Percentiles rank a stretch among this genome's conserved stretches.
phyloP scores from a whole-genome alignment of 2,888 invertebrate species.

The Abrostola tripartita region DNA sequence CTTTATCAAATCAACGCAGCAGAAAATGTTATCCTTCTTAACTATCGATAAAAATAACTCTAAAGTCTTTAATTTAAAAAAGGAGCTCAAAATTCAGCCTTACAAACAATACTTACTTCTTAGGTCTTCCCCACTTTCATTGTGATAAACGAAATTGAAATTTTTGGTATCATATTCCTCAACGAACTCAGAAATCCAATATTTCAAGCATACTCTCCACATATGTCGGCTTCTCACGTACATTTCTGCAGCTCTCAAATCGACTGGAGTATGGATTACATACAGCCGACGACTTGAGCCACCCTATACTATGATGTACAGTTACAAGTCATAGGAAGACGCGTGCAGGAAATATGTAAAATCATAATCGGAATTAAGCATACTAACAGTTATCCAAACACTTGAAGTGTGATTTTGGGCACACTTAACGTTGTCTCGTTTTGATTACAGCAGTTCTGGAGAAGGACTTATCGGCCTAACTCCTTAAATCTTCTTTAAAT shows the following conservation, averaged over 20 bases:
- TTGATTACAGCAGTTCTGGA: no score
- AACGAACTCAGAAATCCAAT: slow-evolving; percentile 61
- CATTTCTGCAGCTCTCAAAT: slow-evolving; percentile 80
- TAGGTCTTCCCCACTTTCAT: not conserved
- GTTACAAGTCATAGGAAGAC: slow-evolving; percentile 50
- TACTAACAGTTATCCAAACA: no score
- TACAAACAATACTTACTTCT: not conserved
- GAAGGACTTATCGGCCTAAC: no score
- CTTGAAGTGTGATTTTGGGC: no score
- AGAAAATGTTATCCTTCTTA: no score
- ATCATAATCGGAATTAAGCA: no score
- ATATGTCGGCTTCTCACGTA: slow-evolving; percentile 72
- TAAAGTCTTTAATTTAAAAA: no score
- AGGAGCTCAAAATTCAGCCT: not conserved
- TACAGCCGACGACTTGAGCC: slow-evolving; percentile 74
- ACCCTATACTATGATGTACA: slow-evolving; percentile 67
- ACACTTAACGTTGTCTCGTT: no score
- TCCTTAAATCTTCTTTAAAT: no score
- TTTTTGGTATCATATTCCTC: slow-evolving; percentile 11
- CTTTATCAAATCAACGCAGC: no score
- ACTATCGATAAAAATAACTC: no score
- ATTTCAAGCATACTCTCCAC: slow-evolving; percentile 45
- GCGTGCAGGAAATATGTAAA: slow-evolving; percentile 36
- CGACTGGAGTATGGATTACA: slow-evolving; percentile 84
- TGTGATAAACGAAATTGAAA: not conserved